Percentiles rank a stretch among this genome's conserved stretches.
Evolutionary conservation across 2,113 vertebrate species (phyloP).

Genomic region (Engraulis encrasicolus): DNA sequence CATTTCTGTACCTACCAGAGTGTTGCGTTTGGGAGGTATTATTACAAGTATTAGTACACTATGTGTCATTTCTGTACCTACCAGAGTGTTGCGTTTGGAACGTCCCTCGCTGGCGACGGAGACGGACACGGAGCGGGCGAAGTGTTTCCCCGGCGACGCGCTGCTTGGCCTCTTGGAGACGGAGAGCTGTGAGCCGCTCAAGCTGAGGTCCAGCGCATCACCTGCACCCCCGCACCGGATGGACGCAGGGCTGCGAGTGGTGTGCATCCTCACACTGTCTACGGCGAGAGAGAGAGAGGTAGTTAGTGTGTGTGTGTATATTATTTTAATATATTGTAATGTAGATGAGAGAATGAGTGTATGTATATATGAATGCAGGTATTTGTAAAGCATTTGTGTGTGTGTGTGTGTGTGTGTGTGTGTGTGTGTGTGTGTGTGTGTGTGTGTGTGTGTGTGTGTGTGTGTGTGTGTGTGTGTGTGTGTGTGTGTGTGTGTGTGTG

Average conservation of each 20-base stretch:
- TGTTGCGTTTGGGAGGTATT: too few species aligned
- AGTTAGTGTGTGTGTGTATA: not conserved
- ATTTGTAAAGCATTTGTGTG: too few species aligned
- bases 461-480: not conserved
- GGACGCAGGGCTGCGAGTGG: conserved; percentile 74
- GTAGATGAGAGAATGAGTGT: too few species aligned
- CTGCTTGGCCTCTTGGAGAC: conserved; percentile 82
- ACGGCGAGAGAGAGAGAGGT: not conserved
- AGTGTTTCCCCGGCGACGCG: conserved; percentile 70
- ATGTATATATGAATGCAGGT: too few species aligned
- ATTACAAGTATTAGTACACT: too few species aligned
- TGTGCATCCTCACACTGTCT: conserved; percentile 78
- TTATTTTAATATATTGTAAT: too few species aligned
- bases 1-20: too few species aligned
- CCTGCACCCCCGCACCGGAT: conserved; percentile 51
- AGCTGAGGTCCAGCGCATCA: conserved; percentile 74
- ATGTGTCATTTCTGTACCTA: conserved; percentile 68
- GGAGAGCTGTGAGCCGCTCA: conserved; percentile 79
- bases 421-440: not conserved
- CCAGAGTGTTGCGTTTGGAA: conserved; percentile 80
- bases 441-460: not conserved
- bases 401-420: not conserved
- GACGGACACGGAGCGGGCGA: conserved; percentile 82
- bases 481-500: too few species aligned
- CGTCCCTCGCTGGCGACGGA: conserved; percentile 72